phyloP scores from a whole-genome alignment of 2,113 vertebrate genomes.

The Trinectes maculatus region DNA sequence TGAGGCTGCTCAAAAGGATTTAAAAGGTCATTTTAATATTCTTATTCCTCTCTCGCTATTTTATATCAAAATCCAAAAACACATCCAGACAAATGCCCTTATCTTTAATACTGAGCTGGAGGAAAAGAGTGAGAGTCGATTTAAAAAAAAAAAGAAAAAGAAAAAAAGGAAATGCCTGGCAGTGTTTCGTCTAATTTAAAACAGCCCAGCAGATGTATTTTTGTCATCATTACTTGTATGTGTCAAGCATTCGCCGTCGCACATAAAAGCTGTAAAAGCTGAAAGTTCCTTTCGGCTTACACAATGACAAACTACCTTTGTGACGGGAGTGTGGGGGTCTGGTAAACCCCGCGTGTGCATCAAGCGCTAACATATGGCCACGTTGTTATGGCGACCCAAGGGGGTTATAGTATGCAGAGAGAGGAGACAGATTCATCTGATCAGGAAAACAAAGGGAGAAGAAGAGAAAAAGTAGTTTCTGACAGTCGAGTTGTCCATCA shows the following conservation, averaged over 20 bases:
- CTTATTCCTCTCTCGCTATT: constrained; percentile 29
- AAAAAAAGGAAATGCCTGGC: constrained; percentile 21
- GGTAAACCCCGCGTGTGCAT: constrained; percentile 30
- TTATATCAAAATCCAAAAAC: constrained; percentile 61
- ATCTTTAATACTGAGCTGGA: constrained; percentile 83
- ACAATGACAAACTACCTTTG: constrained; percentile 39
- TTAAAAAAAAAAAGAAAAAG: too few species aligned
- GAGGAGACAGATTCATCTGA: constrained; percentile 1
- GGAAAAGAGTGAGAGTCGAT: constrained; percentile 60
- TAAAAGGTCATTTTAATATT: constrained; percentile 70
- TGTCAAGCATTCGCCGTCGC: constrained; percentile 25
- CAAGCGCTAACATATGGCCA: constrained; percentile 46
- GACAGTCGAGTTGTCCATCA: constrained; percentile 46
- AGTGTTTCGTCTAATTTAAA: constrained; percentile 47
- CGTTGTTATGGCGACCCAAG: constrained; percentile 24
- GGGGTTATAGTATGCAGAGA: constrained; percentile 29
- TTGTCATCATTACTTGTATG: constrained; percentile 42
- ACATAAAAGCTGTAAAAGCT: constrained; percentile 29
- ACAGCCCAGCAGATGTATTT: constrained; percentile 39
- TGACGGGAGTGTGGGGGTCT: background rate
- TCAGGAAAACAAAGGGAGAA: constrained; percentile 3
- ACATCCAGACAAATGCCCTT: constrained; percentile 57
- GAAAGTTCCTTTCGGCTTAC: constrained; percentile 28
- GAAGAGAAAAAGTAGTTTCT: constrained; percentile 17
- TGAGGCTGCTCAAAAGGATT: constrained; percentile 50